phyloP scores from a whole-genome alignment of 2,888 invertebrate genomes.

The Tipula vernalis region DNA sequence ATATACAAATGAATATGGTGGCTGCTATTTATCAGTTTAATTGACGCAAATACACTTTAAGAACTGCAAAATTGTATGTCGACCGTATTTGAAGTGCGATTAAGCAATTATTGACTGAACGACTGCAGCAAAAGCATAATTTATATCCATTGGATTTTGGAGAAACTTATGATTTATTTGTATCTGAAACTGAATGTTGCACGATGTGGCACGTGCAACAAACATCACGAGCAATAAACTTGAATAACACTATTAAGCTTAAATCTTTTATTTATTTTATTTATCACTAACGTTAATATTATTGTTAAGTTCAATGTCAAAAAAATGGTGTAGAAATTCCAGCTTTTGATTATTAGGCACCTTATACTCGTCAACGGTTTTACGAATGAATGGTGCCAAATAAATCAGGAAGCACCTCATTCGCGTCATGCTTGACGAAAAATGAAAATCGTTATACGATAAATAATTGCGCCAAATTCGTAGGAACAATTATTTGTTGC shows the following conservation, averaged over 20 bases:
- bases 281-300: background rate
- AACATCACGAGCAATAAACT: background rate
- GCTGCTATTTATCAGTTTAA: no score
- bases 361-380: background rate
- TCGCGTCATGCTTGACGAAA: background rate
- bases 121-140: background rate
- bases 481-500: slow-evolving; percentile 39
- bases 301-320: background rate
- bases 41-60: background rate
- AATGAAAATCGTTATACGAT: background rate
- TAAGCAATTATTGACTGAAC: background rate
- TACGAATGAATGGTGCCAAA: background rate
- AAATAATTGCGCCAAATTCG: slow-evolving; percentile 16
- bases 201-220: background rate
- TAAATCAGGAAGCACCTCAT: background rate
- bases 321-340: background rate
- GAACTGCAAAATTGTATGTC: background rate
- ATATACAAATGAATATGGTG: background rate
- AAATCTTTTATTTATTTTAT: background rate
- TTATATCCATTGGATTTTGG: no score
- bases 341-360: background rate
- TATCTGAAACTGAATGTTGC: background rate
- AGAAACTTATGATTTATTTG: background rate
- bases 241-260: background rate
- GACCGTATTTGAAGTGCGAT: background rate